Evolutionary conservation across 2,797 vertebrate species (phyloP), one percentile per base, ranked within the genome.

Genomic region (Selene dorsalis): DNA sequence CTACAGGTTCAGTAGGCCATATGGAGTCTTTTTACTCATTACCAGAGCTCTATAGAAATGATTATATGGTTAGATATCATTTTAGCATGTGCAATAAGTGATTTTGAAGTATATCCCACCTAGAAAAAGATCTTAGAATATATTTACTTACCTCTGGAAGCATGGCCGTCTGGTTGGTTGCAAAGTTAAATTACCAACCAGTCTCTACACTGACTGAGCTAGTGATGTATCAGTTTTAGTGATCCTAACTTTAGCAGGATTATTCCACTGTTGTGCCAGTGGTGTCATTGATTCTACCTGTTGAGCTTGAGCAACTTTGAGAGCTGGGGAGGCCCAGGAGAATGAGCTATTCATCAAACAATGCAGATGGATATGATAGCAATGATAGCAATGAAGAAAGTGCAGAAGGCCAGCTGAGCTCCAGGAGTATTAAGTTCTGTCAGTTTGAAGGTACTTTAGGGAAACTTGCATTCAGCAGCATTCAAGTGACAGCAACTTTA

Each of bases 161-260:
- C 65, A 71, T 78, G 74, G 75, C 84, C 89, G 85, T 91, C 89
- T 92, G 90, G 71, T 88, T 85, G 83, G 83, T 85, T 92, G 82
- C 75, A 90, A 84, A 92, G 84, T 78, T 87, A 81, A 87, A 75
- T 87, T 41, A 65, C 84, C 56, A 85, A 79, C 56, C 58, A 82
- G 66, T 52, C 65, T 80, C 73, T 79, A 59, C 32, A 68, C 72
- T 69, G 84, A 73, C 84, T 90, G 85, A 92, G 87, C 32, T 35
- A 35, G 87, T 86, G 73, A 89, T 77, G 55, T 81, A 84, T 35
- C 78, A 83, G 50, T 80, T 88, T 73, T 85, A 66, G 38, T 80
- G 45, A 59, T 74, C 28, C 9, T 28, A 69, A 69, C 60, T 79
- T 78, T 62, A 50, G 59, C 39, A 30, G 66, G 48, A 52, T 75